Evolutionary conservation across 2,888 invertebrate species (phyloP).

Genomic region (Phorcus lineatus): DNA sequence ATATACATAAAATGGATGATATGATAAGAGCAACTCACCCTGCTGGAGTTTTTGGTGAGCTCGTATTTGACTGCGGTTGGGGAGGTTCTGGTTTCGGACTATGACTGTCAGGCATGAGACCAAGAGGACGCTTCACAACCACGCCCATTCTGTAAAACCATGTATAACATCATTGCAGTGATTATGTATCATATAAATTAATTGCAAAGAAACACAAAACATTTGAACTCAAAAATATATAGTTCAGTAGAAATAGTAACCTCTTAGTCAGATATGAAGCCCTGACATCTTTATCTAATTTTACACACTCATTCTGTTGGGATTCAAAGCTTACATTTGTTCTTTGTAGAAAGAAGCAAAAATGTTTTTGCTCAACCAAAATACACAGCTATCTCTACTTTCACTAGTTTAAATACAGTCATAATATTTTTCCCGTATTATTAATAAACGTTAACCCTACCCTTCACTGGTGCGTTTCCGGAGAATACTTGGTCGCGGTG

Average conservation of each 20-base stretch:
- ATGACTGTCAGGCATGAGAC: conserved; percentile 48
- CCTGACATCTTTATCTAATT: too few relatives aligned
- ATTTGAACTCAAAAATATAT: too few relatives aligned
- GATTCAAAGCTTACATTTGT: too few relatives aligned
- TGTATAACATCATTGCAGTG: background rate
- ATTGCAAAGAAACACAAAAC: background rate
- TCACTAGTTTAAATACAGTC: too few relatives aligned
- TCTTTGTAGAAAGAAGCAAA: too few relatives aligned
- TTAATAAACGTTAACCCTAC: conserved; percentile 73
- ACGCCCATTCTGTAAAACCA: conserved; percentile 36
- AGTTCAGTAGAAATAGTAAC: too few relatives aligned
- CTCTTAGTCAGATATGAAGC: too few relatives aligned
- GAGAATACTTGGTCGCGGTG: conserved; percentile 89
- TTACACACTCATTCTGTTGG: too few relatives aligned
- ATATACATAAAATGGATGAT: too few relatives aligned
- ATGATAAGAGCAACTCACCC: conserved; percentile 52
- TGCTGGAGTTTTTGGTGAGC: conserved; percentile 69
- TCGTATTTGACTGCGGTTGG: conserved; percentile 60
- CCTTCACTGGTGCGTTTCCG: conserved; percentile 90
- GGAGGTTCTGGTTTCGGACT: conserved; percentile 53
- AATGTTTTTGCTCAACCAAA: too few relatives aligned
- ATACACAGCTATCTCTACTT: too few relatives aligned
- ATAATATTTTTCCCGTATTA: too few relatives aligned
- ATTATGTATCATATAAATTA: background rate
- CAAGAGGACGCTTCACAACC: conserved; percentile 61